A percentile compares a stretch with the other conserved stretches of the same genome.
Evolutionary conservation across 2,797 vertebrate genomes (phyloP).

Genomic region (Thaleichthys pacificus): DNA sequence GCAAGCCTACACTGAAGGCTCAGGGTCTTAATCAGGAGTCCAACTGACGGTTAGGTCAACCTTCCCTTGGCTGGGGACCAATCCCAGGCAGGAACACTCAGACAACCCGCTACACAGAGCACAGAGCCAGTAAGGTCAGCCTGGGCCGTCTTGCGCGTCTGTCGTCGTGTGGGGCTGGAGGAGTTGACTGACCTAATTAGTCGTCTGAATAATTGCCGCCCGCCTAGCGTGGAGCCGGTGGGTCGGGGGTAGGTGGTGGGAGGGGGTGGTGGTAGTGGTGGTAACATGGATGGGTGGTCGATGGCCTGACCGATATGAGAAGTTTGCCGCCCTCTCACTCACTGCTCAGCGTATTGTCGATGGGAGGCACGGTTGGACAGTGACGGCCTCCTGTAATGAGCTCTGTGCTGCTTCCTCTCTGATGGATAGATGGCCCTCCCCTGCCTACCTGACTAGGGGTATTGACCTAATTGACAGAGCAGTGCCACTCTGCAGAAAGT

Average conservation of each 20-base stretch:
- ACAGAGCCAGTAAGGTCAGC: slow-evolving; percentile 65
- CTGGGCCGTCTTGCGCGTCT: slow-evolving; percentile 60
- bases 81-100: slow-evolving; percentile 47
- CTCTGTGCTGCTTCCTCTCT: slow-evolving; percentile 26
- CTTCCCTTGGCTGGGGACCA: slow-evolving; percentile 60
- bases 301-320: slow-evolving; percentile 36
- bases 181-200: slow-evolving; percentile 74
- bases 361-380: neutral
- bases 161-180: slow-evolving; percentile 49
- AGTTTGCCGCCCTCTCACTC: slow-evolving; percentile 35
- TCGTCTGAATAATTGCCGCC: slow-evolving; percentile 65
- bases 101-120: slow-evolving; percentile 45
- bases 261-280: slow-evolving; percentile 13
- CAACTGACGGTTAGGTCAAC: slow-evolving; percentile 55
- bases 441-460: slow-evolving; percentile 4
- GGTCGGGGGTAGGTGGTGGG: slow-evolving; percentile 8
- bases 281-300: slow-evolving; percentile 23
- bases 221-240: slow-evolving; percentile 51
- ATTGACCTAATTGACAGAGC: slow-evolving; percentile 35
- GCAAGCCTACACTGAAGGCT: slow-evolving; percentile 48
- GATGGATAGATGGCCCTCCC: slow-evolving; percentile 13
- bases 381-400: slow-evolving; percentile 17
- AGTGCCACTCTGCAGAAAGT: slow-evolving; percentile 13
- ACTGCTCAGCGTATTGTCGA: slow-evolving; percentile 17
- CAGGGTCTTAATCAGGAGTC: slow-evolving; percentile 59